A percentile compares a stretch with the other conserved stretches of the same genome.
phyloP scores from a whole-genome alignment of 2,888 invertebrate genomes.

The Calameuta idolon region DNA sequence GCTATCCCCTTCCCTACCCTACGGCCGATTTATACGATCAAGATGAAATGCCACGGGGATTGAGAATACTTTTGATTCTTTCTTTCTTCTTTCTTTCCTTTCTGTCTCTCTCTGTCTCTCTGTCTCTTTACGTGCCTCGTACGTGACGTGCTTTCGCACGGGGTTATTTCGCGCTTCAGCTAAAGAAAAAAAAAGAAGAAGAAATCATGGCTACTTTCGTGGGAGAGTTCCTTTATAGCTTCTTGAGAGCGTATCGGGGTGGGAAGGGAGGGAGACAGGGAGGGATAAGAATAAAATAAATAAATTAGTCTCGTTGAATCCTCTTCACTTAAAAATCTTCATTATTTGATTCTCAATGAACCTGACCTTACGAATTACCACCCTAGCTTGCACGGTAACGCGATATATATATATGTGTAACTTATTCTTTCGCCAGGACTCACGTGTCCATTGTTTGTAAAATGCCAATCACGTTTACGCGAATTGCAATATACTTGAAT shows the following conservation, averaged over 20 bases:
- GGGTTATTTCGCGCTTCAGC: slow-evolving; percentile 37
- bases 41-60: not conserved
- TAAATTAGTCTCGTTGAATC: not conserved
- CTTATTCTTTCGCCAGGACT: not conserved
- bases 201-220: not conserved
- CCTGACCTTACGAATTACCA: not conserved
- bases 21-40: not conserved
- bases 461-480: not conserved
- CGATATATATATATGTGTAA: not conserved
- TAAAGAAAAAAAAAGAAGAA: slow-evolving; percentile 1
- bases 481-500: not conserved
- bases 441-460: not conserved
- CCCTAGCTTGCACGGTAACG: not conserved
- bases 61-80: not conserved
- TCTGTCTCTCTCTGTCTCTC: slow-evolving; percentile 12
- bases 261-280: too few species aligned
- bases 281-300: not conserved
- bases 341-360: not conserved
- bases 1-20: not conserved
- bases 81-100: slow-evolving; percentile 1
- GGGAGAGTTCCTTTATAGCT: not conserved
- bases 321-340: not conserved
- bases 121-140: slow-evolving; percentile 14
- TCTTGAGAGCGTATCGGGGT: not conserved
- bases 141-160: slow-evolving; percentile 47